Base-by-base conservation (phyloP, 2,797 vertebrate genomes). In the Sebastes minor region DNA sequence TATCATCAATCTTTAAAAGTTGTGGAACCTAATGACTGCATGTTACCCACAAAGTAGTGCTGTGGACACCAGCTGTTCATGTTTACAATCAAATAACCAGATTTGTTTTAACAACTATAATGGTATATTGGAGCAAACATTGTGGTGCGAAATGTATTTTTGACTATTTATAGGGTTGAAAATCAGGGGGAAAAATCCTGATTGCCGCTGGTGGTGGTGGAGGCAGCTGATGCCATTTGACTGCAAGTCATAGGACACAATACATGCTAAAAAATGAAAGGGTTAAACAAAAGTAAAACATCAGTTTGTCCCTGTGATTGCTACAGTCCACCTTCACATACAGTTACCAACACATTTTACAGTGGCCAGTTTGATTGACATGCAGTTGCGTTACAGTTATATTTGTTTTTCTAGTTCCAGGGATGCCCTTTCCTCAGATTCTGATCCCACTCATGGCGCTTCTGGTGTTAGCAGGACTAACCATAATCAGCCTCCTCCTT, bases 391-490 rank as follows among this genome's bases (percentile, higher is more conserved):
- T 78, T 38, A 63, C 4, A 76, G 14, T 66, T 88, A 12, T 60
- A 62, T 81, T 30, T 77, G 3, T 72, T 82, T 59, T 80, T 16
- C 10, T 30, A 90, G 82, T 69, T 64, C 23, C 86, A 82, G 78
- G 27, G 20, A 57, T 62, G 69, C 28, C 38, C 28, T 73, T 83
- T 23, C 70, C 74, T 69, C 61, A 63, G 25, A 27, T 92, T 66
- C 61, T 95, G 62, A 79, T 91, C 22, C 87, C 90, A 38, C 0
- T 87, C 62, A n/a, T 93, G 69, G 82, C 79, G 5, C 0, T 89
- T 0, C 2, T 91, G 53, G 27, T 30, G 0, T 91, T 95, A 7
- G 2, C 14, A 1, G 86, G 62, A 7, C 53, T 93, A 14, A 33
- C 74, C 16, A 7, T 83, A 5, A 66, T 91, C 69, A 93, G 83